Evolutionary conservation across 2,797 vertebrate genomes (phyloP).

Genomic region (Bothrops alternatus): DNA sequence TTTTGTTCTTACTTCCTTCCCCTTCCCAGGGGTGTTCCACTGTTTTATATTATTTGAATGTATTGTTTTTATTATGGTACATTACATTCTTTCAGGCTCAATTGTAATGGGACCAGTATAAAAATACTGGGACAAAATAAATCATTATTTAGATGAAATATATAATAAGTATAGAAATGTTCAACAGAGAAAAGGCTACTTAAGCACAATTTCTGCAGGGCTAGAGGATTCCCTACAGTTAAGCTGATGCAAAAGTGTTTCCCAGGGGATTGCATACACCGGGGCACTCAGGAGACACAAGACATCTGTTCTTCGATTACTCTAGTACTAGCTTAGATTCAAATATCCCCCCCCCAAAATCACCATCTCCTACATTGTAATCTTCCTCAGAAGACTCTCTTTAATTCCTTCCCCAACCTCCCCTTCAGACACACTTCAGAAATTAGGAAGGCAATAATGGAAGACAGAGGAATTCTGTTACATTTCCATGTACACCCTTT

Average conservation of each 20-base stretch:
- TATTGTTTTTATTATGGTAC: not conserved
- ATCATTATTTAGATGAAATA: not conserved
- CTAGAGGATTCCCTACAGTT: not conserved
- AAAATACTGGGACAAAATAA: not conserved
- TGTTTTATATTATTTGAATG: not conserved
- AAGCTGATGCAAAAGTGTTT: not conserved
- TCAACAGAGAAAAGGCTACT: not conserved
- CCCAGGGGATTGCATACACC: not conserved
- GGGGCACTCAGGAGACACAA: not conserved
- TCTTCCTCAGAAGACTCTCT: not conserved
- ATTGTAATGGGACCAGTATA: not conserved
- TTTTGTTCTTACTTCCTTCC: not conserved
- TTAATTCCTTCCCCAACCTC: not conserved
- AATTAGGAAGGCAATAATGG: not conserved
- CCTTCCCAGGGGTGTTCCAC: not conserved
- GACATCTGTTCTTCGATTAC: not conserved
- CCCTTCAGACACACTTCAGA: not conserved
- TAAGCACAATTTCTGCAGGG: not conserved
- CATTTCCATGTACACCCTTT: not conserved
- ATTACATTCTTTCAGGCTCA: not conserved
- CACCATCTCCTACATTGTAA: not conserved
- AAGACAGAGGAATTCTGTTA: not conserved
- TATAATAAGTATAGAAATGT: not conserved
- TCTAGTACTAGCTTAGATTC: not conserved
- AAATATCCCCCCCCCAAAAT: not conserved